A percentile compares a stretch with the other conserved stretches of the same genome.
Evolutionary conservation across 2,888 invertebrate species (phyloP).

Genomic region (Mactromeris polynyma): DNA sequence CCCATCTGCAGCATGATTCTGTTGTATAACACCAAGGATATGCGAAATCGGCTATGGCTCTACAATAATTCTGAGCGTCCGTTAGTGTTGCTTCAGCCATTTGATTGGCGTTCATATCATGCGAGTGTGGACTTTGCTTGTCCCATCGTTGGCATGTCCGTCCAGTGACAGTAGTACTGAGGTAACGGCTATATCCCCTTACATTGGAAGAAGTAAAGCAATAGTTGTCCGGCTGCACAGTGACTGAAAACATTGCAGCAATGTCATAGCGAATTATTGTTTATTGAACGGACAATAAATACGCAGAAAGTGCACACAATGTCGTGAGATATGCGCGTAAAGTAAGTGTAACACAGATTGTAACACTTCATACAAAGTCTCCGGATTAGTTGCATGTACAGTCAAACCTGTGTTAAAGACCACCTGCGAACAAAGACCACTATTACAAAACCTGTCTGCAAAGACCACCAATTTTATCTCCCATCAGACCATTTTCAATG

Average conservation of each 20-base stretch:
- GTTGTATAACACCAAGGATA: constrained; percentile 23
- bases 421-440: too few species aligned
- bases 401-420: too few species aligned
- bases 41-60: neutral
- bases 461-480: too few species aligned
- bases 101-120: neutral
- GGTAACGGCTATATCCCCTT: constrained; percentile 31
- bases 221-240: neutral
- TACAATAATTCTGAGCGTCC: constrained; percentile 5
- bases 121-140: constrained; percentile 42
- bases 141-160: constrained; percentile 58
- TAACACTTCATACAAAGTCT: too few species aligned
- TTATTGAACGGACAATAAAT: too few species aligned
- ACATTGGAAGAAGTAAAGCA: neutral
- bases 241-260: neutral
- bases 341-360: too few species aligned
- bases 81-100: neutral
- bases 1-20: neutral
- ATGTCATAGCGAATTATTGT: too few species aligned
- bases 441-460: too few species aligned
- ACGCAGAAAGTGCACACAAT: too few species aligned
- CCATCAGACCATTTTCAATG: too few species aligned
- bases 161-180: constrained; percentile 41
- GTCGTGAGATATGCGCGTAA: too few species aligned
- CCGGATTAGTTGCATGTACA: too few species aligned